Evolutionary conservation across 37 sponge, comb jelly and placozoan genomes (phyloP).

Genomic region (Corticium candelabrum): DNA sequence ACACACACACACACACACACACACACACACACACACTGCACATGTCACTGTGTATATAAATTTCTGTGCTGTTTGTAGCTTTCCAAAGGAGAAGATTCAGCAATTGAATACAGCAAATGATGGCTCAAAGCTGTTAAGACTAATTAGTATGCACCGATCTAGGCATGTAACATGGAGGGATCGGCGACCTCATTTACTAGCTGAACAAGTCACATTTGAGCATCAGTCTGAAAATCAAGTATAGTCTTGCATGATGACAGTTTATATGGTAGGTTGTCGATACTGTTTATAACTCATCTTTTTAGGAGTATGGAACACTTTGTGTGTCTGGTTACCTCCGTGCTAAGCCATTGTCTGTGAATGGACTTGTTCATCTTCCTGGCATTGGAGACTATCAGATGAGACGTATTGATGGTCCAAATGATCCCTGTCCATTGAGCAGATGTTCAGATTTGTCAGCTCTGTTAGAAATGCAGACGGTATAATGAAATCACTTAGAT

Average conservation of each 20-base stretch:
- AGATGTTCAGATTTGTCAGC: not conserved
- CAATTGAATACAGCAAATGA: constrained; percentile 43
- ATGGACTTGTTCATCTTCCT: constrained; percentile 69
- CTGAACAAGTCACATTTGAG: constrained; percentile 31
- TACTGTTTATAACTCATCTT: not conserved
- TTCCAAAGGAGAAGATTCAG: constrained; percentile 36
- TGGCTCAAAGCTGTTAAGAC: constrained; percentile 41
- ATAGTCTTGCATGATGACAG: not conserved
- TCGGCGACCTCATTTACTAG: constrained; percentile 50
- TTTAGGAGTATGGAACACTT: constrained; percentile 30
- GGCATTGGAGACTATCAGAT: constrained; percentile 70
- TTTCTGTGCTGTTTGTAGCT: not conserved
- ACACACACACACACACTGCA: no score
- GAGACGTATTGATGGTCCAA: constrained; percentile 43
- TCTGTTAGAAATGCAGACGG: not conserved
- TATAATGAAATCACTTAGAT: not conserved
- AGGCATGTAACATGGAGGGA: constrained; percentile 45
- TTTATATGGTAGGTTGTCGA: not conserved
- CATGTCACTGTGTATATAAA: no score
- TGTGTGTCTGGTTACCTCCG: constrained; percentile 76
- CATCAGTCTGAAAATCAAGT: not conserved
- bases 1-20: no score
- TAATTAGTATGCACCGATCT: constrained; percentile 44
- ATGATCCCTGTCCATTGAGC: constrained; percentile 38
- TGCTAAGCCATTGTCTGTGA: constrained; percentile 56